Evolutionary conservation across 2,113 vertebrate genomes (phyloP), one percentile per base, ranked within the genome.

Genomic region (Phalacrocorax aristotelis): DNA sequence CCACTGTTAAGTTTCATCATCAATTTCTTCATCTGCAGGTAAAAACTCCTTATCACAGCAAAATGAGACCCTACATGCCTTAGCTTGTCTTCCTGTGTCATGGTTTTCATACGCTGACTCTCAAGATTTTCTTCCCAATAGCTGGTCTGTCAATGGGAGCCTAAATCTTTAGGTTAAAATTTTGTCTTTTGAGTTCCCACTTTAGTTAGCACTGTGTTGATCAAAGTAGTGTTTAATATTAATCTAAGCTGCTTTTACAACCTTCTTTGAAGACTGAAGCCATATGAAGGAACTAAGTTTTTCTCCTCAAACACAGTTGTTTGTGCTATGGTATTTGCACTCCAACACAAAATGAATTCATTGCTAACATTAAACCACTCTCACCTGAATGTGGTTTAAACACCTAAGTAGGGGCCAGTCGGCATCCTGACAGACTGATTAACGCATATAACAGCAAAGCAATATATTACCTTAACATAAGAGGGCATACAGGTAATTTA

Each of bases 271-370:
- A 36, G 42, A 61, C 46, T 3, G 1, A 62, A 79, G 7, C 5
- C 1, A 1, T 52, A 7, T 0, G 0, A 57, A 40, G 6, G 6
- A 64, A 20, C 11, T n/a, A n/a, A 23, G 6, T 11, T 46, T 90
- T 80, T 38, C 16, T 52, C 20, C 13, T 48, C 1, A 2, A 61
- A 61, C 7, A 21, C 8, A 30, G 10, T 75, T 75, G 38, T 40
- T 64, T 60, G 4, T 40, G 19, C 11, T 57, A 10, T 3, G 2
- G 13, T 60, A 40, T 40, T 75, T 75, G 12, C 44, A 38, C 13
- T 61, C 10, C 13, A 18, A 2, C 30, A 32, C 1, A 1, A 69
- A 30, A 18, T 26, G 21, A 11, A 61, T 87, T 92, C 11, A 11
- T 46, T 40, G 23, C 14, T 25, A 30, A 26, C 4, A 4, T 30